Evolutionary conservation across 2,113 vertebrate species (phyloP), one percentile per base, ranked within the genome.

Genomic region (Pitta sordida): DNA sequence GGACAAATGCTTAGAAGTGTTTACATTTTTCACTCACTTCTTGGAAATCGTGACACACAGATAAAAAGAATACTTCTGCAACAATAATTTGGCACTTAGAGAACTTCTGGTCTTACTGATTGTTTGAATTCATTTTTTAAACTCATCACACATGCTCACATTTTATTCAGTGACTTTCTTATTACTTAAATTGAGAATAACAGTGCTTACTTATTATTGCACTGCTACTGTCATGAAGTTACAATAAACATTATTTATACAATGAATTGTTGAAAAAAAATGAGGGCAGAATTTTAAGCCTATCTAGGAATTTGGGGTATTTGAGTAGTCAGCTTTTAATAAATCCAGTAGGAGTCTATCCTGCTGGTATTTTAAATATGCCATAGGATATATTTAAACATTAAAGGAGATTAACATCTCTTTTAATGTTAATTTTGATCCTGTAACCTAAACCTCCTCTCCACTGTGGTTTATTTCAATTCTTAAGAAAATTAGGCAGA

Each of bases 1-100:
- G 73, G 80, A 94, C 49, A 86, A 96, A 94, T 96, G 87, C 89
- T 94, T 94, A 90, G 90, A 96, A 96, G 39, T 76, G 68, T 94
- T 96, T 91, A 91, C 87, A 91, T 95, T 95, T 96, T 94, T 94
- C 65, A 77, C 80, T 91, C 19, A 2, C 76, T 97, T 96, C 93
- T 96, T 93, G 93, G 96, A 97, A 96, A 96, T 88, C 49, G 26
- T 78, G 86, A 43, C 48, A 92, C 87, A 73, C 6, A 94, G 90
- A 96, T 91, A 95, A 94, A 90, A 90, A 83, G 88, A 95, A 93
- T 76, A 86, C 67, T 76, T 65, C 83, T 85, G 81, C 88, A 92
- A 90, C 32, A 87, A 88, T 92, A 75, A 90, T 70, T 95, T 91
- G 89, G 92, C 89, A 85, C 78, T 89, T 91, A 39, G 16, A 79